A percentile compares a stretch with the other conserved stretches of the same genome.
Evolutionary conservation across 2,797 vertebrate genomes (phyloP).

Genomic region (Salmo trutta): DNA sequence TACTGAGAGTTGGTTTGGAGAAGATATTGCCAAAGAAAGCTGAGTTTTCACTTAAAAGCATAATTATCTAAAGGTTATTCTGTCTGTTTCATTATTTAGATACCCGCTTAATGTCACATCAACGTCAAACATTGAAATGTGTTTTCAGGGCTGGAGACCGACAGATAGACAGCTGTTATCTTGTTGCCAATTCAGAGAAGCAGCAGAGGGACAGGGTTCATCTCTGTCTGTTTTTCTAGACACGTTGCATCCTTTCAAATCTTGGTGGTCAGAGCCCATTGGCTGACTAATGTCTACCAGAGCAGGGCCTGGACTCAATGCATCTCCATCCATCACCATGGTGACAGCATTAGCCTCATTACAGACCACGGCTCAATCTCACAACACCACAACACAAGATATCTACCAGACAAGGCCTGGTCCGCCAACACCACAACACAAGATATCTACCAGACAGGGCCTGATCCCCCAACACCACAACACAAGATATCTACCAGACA

Average conservation of each 20-base stretch:
- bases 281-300: not conserved
- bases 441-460: not conserved
- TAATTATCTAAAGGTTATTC: not conserved
- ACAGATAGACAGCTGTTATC: not conserved
- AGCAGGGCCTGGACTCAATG: not conserved
- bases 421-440: no score
- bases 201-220: not conserved
- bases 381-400: not conserved
- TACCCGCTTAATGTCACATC: not conserved
- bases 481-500: no score
- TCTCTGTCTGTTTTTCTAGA: not conserved
- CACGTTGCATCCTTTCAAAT: not conserved
- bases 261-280: not conserved
- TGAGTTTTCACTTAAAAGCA: not conserved
- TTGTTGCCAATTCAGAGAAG: not conserved
- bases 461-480: no score
- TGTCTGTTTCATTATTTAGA: not conserved
- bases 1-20: constrained; percentile 2
- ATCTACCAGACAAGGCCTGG: not conserved
- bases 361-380: not conserved
- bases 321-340: not conserved
- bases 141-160: not conserved
- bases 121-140: not conserved
- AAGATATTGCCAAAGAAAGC: not conserved
- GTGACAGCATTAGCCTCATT: not conserved